Base-by-base conservation (phyloP, 2,113 vertebrate species). In the Nothobranchius furzeri region DNA sequence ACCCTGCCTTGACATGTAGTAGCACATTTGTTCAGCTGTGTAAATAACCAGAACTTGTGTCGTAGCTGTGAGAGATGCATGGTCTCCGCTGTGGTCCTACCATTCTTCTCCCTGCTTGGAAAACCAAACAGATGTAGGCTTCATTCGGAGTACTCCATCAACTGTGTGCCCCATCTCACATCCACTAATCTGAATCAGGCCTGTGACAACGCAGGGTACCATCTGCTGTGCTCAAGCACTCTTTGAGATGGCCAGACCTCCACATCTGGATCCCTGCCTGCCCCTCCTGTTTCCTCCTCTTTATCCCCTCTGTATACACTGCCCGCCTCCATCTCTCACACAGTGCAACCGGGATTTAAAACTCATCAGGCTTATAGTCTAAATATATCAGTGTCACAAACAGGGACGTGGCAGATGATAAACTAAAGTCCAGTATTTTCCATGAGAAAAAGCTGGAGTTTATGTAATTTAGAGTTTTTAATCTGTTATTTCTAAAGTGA, bases 61-160 rank as follows among this genome's bases (percentile, higher is more conserved):
- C 45, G 61, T n/a, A 35, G 37, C 37, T 59, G 46, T 59, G 57
- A 54, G 61, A 59, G 48, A 72, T 68, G 55, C 13, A 11, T 5
- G 17, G 70, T 57, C 64, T 63, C 67, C 54, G 57, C 64, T 24
- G 36, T 14, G 0, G 17, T 54, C 46, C 42, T 69, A 37, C 25
- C 25, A 9, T 50, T 63, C 46, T 68, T 30, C 55, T 65, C 65
- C 49, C 63, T 47, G 68, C 62, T 60, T 53, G 47, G 60, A 81
- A 79, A 80, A 86, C 77, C 61, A 81, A 77, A 73, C 85, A 87
- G 85, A 90, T 88, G 85, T 85, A 76, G 55, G 73, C 74, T 77
- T 68, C 78, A 71, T 81, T 70, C 58, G 47, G 4, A 55, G 68
- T 63, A 61, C 60, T 57, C 67, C 58, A 73, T 73, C 73, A 75